phyloP scores from a whole-genome alignment of 1,140 invertebrate species.

The Platyscapa corneri region DNA sequence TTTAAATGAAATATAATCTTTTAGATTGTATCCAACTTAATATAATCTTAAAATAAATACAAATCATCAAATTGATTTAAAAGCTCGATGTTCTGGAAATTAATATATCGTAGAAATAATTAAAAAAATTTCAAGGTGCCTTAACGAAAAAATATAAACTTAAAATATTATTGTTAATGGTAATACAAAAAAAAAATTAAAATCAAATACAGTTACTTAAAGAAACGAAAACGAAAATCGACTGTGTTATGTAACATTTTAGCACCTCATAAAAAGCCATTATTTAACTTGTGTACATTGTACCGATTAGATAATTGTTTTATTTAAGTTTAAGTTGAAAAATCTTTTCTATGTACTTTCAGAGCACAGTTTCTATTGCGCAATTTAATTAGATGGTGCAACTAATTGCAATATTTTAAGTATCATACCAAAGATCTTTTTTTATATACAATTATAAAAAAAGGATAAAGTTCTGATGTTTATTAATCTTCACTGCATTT shows the following conservation, averaged over 20 bases:
- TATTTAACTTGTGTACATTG: conserved; percentile 48
- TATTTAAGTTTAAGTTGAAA: conserved; percentile 47
- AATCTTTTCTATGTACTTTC: conserved; percentile 49
- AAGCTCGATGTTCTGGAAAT: not conserved
- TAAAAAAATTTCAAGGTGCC: conserved; percentile 35
- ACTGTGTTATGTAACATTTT: conserved; percentile 38
- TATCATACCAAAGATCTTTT: conserved; percentile 71
- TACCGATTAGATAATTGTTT: conserved; percentile 47
- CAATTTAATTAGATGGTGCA: conserved; percentile 55
- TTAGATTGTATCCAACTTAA: not conserved
- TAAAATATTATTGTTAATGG: conserved; percentile 6
- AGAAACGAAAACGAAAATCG: conserved; percentile 43
- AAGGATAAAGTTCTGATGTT: conserved; percentile 43
- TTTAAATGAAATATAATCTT: conserved; percentile 11
- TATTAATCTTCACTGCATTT: conserved; percentile 44
- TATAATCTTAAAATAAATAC: conserved; percentile 9
- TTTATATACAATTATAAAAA: conserved; percentile 48
- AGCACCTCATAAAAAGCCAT: conserved; percentile 34
- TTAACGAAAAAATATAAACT: conserved; percentile 25
- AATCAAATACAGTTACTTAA: conserved; percentile 20
- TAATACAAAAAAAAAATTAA: conserved; percentile 21
- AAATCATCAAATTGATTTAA: not conserved
- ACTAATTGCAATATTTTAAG: conserved; percentile 65
- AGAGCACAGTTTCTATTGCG: conserved; percentile 31
- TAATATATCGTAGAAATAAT: not conserved